Evolutionary conservation across 2,888 invertebrate genomes (phyloP), one percentile per base, ranked within the genome.

Genomic region (Auanema sp.): DNA sequence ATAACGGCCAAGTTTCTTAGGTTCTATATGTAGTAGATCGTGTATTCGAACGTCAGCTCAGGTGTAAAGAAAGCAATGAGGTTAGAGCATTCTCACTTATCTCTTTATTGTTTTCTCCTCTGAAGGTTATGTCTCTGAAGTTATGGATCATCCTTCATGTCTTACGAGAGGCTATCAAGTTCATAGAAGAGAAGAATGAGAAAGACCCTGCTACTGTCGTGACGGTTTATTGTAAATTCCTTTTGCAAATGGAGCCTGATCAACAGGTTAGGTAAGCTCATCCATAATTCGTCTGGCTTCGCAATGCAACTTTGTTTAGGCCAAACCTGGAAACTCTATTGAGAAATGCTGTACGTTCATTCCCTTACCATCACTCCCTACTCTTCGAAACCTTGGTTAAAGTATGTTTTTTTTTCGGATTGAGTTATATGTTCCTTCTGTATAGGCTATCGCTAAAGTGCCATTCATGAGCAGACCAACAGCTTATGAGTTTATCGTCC

Each of bases 321-420:
- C 86, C 79, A 58, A 77, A 79, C 65, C 86, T 89, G 70, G 90
- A 90, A 72, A 84, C 86, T 18, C 90, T 95, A 80, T 86, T 98
- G 5, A 89, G 92, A 59, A 92, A 93, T 83, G 89, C 91, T 55
- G 89, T 96, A 0, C 88, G 92, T 68, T 91, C 92, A 81, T 98
- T 95, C 84, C 93, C 93, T 0, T 93, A 89, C 81, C 88, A 91
- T 81, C 93, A 96, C 81, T 91, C 92, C 77, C 90, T 91, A 11
- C 89, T 96, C 40, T 92, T 93, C 84, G 89, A 91, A 68, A 93
- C 93, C 84, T 72, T 87, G 54, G 84, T 84, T 12, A 77, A 77
- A 55, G 72, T 69, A 41, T 16, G 49, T 5, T 21, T 21, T 5
- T 58, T n/a, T n/a, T n/a, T n/a, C n/a, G n/a, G n/a, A n/a, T 52